phyloP scores from a whole-genome alignment of 2,888 invertebrate species.

The Cephus runcator region DNA sequence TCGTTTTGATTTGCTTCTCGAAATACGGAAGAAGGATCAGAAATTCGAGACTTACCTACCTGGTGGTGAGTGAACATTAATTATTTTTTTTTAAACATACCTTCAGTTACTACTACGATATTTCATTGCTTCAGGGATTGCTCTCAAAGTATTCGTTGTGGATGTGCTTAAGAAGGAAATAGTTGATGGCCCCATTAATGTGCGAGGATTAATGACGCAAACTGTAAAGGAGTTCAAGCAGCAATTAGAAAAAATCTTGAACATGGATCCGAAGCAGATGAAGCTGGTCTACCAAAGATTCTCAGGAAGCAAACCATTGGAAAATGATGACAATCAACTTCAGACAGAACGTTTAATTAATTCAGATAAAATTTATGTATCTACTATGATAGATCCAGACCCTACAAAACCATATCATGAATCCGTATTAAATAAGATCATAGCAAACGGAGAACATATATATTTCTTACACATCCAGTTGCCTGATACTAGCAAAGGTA shows the following conservation, averaged over 20 bases:
- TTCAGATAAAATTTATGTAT: conserved; percentile 68
- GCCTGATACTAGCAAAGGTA: conserved; percentile 73
- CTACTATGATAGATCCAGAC: conserved; percentile 66
- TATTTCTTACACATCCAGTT: conserved; percentile 73
- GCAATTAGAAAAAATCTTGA: conserved; percentile 68
- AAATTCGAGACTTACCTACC: conserved; percentile 73
- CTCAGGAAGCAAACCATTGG: conserved; percentile 56
- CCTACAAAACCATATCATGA: conserved; percentile 64
- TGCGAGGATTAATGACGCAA: conserved; percentile 71
- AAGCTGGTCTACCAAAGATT: conserved; percentile 61
- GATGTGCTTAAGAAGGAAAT: conserved; percentile 72
- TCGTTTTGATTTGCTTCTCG: conserved; percentile 73
- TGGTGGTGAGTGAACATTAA: conserved; percentile 67
- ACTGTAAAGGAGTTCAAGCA: conserved; percentile 71
- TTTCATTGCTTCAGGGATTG: conserved; percentile 59
- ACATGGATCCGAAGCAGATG: conserved; percentile 63
- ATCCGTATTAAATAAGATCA: conserved; percentile 67
- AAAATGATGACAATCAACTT: conserved; percentile 62
- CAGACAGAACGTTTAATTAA: conserved; percentile 58
- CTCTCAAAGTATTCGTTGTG: conserved; percentile 73
- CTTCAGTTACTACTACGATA: neutral
- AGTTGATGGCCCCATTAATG: conserved; percentile 71
- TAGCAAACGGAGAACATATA: conserved; percentile 72
- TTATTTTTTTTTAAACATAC: conserved; percentile 4
- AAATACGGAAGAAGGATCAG: conserved; percentile 72